Base-by-base conservation (phyloP, 2,113 vertebrate genomes). In the Cyanoramphus novaezelandiae region DNA sequence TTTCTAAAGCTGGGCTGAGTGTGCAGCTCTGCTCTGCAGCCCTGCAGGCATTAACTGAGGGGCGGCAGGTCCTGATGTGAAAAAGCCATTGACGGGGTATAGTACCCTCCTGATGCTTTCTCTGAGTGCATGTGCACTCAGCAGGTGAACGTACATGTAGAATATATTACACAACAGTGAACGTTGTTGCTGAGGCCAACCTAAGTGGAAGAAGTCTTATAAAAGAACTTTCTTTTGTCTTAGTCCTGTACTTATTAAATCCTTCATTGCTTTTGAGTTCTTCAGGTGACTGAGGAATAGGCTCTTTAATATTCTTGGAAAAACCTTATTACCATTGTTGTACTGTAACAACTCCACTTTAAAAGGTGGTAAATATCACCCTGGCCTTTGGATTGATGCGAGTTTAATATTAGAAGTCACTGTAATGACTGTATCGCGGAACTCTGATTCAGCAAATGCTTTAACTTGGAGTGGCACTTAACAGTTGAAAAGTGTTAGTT, bases 331-430 rank as follows among this genome's bases (percentile, higher is more conserved):
- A 52, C 65, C 63, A 35, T n/a, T 33, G 52, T 81, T 71, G 64
- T 49, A 46, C 67, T 83, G 69, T 82, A 82, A 39, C 69, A 60
- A 1, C 63, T 78, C 16, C 46, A 39, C 83, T 93, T 79, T 2
- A 19, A 85, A 55, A 89, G 43, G 57, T 92, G 81, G 80, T 49
- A 14, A 83, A 68, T 77, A 72, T 84, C 88, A 63, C 46, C 46
- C 0, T 13, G 64, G 82, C 68, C 60, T 74, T 59, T 0, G 6
- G 78, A 64, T 82, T 90, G 74, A 79, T 85, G 35, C 0, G 70
- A 80, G 69, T 90, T 95, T 90, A 88, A 65, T 92, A 86, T 84
- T 59, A 91, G 90, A 84, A 95, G 92, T 93, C 59, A 46, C 39
- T 86, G 68, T 47, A 69, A 82, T 79, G 57, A 41, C 75, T 49